Base-by-base conservation (phyloP, 2,888 invertebrate species). In the Xestia rhomboidea region DNA sequence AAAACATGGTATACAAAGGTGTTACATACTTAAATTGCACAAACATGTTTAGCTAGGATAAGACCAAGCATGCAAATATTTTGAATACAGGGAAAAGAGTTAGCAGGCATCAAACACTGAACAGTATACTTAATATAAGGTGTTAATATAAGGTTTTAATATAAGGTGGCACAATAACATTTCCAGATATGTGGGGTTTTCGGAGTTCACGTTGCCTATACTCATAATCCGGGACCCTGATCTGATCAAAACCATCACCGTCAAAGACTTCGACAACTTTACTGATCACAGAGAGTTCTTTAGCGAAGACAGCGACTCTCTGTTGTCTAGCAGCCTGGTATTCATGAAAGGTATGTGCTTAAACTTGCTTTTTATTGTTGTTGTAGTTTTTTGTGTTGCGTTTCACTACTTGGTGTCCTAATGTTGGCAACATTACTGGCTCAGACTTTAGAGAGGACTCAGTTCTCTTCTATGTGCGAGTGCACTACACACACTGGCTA, bases 181-280 rank as follows among this genome's bases (percentile, higher is more conserved):
- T 72, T 81, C 2, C 44, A 97, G 97, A 86, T 92, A 97, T 57
- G 93, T 95, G 0, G 95, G 93, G 3, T 93, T 94, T 34, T 94
- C 96, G 27, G 97, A 97, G 81, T 93, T 94, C 6, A 93, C 93
- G 0, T 83, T 79, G 0, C 97, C 97, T 0, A 70, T 95, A 0
- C 74, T 96, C 10, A 81, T 97, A 51, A 91, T 97, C 24, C 92
- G 96, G 3, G 97, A 97, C 87, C 97, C 97, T 0, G 97, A 97
- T 57, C 71, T 97, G 21, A 93, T 97, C 4, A 97, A 97, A 83
- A 91, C 92, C 63, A 95, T 97, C 41, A 95, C 97, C 0, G 94
- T 97, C 1, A 97, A 97, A 86, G 97, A 97, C 79, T 97, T 97
- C 62, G 97, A 97, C 67, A 95, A 97, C 83, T 97, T 97, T 81